A percentile compares a stretch with the other conserved stretches of the same genome.
These are phyloP conservation scores for Melanogrammus aeglefinus DNA, from an alignment of 2,797 vertebrate genomes.

Conservation along the genomic window DNA sequence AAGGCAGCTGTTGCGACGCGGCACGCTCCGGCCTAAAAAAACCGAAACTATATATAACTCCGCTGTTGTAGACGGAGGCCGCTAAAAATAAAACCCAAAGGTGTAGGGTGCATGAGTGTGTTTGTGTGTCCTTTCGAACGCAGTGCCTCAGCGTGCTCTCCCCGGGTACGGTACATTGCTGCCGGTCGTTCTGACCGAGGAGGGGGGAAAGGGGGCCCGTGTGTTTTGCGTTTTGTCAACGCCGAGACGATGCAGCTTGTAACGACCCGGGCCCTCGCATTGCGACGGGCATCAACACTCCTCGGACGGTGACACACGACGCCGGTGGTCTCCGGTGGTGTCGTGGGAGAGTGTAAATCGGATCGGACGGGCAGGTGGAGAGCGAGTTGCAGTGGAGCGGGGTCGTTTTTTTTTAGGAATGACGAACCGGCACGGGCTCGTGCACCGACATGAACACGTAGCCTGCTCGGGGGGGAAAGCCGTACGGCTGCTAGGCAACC, in stretches of 20 bases:
- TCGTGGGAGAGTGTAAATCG: too few relatives aligned
- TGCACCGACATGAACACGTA: neutral
- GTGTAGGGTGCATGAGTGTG: neutral
- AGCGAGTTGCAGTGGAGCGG: neutral
- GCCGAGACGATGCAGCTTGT: too few relatives aligned
- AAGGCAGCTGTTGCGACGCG: conserved; percentile 11
- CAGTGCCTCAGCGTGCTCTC: neutral
- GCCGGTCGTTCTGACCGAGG: neutral
- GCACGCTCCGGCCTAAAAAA: conserved; percentile 32
- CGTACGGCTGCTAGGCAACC: neutral
- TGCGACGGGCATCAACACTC: too few relatives aligned
- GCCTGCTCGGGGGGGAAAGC: neutral
- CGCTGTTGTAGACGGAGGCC: neutral
- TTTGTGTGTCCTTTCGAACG: neutral
- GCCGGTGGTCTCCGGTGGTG: too few relatives aligned
- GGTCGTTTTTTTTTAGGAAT: neutral
- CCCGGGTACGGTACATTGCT: neutral
- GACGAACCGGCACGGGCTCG: neutral
- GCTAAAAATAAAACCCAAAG: neutral
- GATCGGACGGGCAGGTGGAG: neutral
- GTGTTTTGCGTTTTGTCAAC: neutral
- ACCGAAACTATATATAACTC: conserved; percentile 33
- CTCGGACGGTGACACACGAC: too few relatives aligned
- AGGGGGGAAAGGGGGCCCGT: neutral
- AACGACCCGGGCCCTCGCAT: too few relatives aligned